These are phyloP conservation scores for Corbicula japonica DNA, from an alignment of 2,888 invertebrate genomes.

Conservation along the genomic window DNA sequence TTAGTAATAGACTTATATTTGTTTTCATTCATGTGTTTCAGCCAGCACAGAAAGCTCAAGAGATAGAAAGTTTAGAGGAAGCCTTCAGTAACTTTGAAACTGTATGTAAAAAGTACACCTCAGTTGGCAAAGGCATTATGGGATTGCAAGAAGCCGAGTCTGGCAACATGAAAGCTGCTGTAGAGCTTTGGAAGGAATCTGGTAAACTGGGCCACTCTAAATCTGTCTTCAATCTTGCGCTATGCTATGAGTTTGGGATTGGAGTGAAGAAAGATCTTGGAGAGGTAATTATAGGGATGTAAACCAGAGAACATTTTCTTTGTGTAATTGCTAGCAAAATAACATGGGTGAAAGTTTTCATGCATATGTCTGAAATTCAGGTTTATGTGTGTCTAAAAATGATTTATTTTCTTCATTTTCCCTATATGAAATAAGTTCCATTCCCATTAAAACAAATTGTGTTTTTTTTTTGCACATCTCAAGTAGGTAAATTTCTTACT, in stretches of 20 bases:
- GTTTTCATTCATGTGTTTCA: no score
- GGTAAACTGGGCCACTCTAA: constrained; percentile 85
- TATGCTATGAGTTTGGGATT: constrained; percentile 91
- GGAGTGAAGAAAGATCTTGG: constrained; percentile 89
- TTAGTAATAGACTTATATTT: no score
- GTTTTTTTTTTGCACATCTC: no score
- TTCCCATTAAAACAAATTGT: no score
- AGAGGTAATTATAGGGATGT: constrained; percentile 85
- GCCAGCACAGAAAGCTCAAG: not conserved
- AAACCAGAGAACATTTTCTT: no score
- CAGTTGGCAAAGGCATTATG: constrained; percentile 73
- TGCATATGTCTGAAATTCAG: no score
- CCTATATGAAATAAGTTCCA: no score
- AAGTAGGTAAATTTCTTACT: no score
- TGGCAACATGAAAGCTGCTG: constrained; percentile 74
- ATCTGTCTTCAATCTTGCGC: constrained; percentile 90
- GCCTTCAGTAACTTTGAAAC: constrained; percentile 76
- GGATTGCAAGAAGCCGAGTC: constrained; percentile 69
- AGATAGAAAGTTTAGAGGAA: constrained; percentile 59
- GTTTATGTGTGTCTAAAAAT: no score
- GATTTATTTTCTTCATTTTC: no score
- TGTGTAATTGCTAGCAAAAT: no score
- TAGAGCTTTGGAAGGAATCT: constrained; percentile 72
- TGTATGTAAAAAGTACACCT: constrained; percentile 74
- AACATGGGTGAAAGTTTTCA: no score